phyloP scores from a whole-genome alignment of 30 jellyfish, hydroid and myxozoan genomes.

The Aurelia aurita region DNA sequence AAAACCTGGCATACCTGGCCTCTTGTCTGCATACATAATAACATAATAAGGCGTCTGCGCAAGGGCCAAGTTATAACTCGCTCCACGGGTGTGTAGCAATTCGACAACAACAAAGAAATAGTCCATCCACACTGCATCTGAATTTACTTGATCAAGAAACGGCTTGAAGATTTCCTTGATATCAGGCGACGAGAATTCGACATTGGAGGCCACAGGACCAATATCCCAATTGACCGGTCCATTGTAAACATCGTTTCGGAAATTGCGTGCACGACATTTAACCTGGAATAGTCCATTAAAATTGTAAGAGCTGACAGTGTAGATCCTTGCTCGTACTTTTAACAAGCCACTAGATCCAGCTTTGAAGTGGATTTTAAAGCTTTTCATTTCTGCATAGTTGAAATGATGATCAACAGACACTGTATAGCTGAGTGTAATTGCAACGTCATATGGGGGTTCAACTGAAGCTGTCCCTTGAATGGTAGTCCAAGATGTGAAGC shows the following conservation, averaged over 20 bases:
- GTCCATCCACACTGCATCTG: background rate
- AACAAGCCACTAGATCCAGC: slow-evolving; percentile 12
- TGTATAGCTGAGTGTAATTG: slow-evolving; percentile 13
- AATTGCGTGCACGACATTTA: slow-evolving; percentile 19
- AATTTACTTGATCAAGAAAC: slow-evolving; percentile 6
- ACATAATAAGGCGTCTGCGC: background rate
- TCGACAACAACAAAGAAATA: slow-evolving; percentile 27
- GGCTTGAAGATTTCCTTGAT: slow-evolving; percentile 25
- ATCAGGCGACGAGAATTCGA: slow-evolving; percentile 36
- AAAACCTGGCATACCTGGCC: slow-evolving; percentile 28
- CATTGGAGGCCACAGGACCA: background rate
- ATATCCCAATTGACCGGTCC: slow-evolving; percentile 54
- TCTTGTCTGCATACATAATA: slow-evolving; percentile 19
- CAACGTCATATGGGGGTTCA: slow-evolving; percentile 45
- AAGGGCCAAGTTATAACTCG: background rate
- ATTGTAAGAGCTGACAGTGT: slow-evolving; percentile 24
- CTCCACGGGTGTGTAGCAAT: slow-evolving; percentile 10
- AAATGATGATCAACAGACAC: slow-evolving; percentile 7
- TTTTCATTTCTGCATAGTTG: slow-evolving; percentile 44
- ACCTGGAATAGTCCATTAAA: slow-evolving; percentile 22
- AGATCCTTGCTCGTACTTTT: slow-evolving; percentile 27
- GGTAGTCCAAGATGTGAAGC: background rate
- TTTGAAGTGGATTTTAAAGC: slow-evolving; percentile 5
- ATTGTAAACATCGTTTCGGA: slow-evolving; percentile 32
- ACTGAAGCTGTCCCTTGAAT: slow-evolving; percentile 11